A percentile compares a stretch with the other conserved stretches of the same genome.
These are phyloP conservation scores for Phrynosoma blainvillii DNA, from an alignment of 2,113 vertebrate genomes.

Conservation along the genomic window DNA sequence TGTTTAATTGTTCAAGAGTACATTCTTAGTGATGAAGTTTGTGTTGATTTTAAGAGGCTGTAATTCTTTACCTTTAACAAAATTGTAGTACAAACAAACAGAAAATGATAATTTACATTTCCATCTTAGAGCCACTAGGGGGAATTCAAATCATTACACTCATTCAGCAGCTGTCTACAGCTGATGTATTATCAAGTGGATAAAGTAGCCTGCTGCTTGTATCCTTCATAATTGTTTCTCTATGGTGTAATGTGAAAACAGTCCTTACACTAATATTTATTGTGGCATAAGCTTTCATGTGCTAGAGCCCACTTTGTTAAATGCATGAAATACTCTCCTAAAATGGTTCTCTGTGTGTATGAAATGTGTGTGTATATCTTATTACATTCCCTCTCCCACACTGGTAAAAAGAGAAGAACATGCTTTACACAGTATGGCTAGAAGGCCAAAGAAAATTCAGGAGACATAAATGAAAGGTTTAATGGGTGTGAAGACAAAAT, in stretches of 20 bases:
- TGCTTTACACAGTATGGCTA: not conserved
- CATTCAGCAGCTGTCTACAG: not conserved
- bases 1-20: not conserved
- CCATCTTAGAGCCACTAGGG: constrained; percentile 51
- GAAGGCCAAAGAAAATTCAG: not conserved
- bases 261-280: not conserved
- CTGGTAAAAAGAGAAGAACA: not conserved
- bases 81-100: not conserved
- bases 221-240: constrained; percentile 3
- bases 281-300: not conserved
- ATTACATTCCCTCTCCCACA: not conserved
- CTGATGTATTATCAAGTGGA: constrained; percentile 1
- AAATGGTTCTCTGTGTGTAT: not conserved
- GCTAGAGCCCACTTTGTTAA: not conserved
- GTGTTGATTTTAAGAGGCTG: constrained; percentile 4
- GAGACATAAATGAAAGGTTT: not conserved
- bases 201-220: constrained; percentile 1
- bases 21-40: not conserved
- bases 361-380: not conserved
- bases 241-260: not conserved
- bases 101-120: constrained; percentile 13
- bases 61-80: not conserved
- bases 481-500: not conserved
- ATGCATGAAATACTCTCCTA: not conserved
- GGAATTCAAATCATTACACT: constrained; percentile 48